Conservation (phyloP, 2,113 vertebrate genomes). For the Aramus guarauna region DNA sequence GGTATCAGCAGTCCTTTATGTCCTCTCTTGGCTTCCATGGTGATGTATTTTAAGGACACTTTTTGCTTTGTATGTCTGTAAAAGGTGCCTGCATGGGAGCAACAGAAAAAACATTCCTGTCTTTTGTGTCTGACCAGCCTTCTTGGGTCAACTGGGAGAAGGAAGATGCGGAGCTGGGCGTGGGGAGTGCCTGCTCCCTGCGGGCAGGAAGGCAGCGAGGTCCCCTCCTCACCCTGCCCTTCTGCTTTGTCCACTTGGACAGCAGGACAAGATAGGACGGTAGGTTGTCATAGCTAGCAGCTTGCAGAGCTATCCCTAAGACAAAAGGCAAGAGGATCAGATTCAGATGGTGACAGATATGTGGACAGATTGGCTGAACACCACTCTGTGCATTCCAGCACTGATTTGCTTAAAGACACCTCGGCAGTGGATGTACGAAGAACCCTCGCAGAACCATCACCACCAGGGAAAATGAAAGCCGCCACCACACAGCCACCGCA, state of each 20-base stretch:
- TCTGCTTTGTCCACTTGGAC: background rate
- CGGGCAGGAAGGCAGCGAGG: background rate
- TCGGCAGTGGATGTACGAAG: background rate
- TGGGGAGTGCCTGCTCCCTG: background rate
- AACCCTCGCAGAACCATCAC: background rate
- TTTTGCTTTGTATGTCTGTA: background rate
- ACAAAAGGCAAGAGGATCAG: background rate
- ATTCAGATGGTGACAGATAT: background rate
- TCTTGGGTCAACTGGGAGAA: background rate
- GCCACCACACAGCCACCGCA: background rate
- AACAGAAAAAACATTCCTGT: background rate
- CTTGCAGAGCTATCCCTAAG: background rate
- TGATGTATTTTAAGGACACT: background rate
- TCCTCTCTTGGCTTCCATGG: background rate
- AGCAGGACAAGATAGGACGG: background rate
- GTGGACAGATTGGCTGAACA: background rate
- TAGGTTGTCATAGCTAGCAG: background rate
- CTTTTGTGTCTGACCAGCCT: background rate
- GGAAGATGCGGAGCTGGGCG: background rate
- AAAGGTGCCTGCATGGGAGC: background rate
- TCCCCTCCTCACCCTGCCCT: background rate
- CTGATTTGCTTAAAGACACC: background rate
- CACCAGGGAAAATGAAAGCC: background rate
- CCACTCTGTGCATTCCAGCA: background rate
- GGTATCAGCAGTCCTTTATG: background rate